A percentile compares a stretch with the other conserved stretches of the same genome.
Conservation (phyloP, 2,113 vertebrate species). For the Ageneiosus marmoratus region DNA sequence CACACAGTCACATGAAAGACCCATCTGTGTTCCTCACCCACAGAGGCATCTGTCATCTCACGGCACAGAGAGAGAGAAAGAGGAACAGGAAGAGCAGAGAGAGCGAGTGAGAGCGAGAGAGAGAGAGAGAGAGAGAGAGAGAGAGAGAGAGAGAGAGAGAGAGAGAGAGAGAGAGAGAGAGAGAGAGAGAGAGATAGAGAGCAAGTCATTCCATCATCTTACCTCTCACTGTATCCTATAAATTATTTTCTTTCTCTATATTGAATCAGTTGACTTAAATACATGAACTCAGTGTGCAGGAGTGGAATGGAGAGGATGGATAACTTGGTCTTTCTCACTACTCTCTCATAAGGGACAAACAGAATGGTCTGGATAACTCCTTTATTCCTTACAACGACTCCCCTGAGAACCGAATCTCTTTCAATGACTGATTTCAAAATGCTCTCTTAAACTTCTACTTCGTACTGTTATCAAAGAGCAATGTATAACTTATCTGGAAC, state of each 20-base stretch:
- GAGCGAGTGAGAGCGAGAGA: too few relatives aligned
- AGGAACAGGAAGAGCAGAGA: too few relatives aligned
- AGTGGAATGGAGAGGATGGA: neutral
- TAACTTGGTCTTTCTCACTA: constrained; percentile 1
- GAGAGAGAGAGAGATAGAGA: neutral
- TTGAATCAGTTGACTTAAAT: constrained; percentile 2
- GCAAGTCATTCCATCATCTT: constrained; percentile 14
- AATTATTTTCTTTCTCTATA: neutral
- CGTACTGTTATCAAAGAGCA: neutral
- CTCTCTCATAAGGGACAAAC: neutral
- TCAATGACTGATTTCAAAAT: neutral
- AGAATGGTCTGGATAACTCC: neutral
- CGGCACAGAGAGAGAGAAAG: neutral
- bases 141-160: neutral
- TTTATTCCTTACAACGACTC: neutral
- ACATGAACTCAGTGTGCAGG: neutral
- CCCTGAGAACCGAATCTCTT: neutral
- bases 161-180: neutral
- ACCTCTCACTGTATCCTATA: constrained; percentile 15
- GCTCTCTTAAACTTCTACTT: neutral
- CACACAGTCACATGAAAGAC: constrained; percentile 39
- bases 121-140: neutral
- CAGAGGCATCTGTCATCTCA: constrained; percentile 41
- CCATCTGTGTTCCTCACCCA: constrained; percentile 41
- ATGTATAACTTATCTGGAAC: neutral